Percentiles rank a stretch among this genome's conserved stretches.
phyloP scores from a whole-genome alignment of 2,888 invertebrate genomes.

The Pristionchus entomophagus region DNA sequence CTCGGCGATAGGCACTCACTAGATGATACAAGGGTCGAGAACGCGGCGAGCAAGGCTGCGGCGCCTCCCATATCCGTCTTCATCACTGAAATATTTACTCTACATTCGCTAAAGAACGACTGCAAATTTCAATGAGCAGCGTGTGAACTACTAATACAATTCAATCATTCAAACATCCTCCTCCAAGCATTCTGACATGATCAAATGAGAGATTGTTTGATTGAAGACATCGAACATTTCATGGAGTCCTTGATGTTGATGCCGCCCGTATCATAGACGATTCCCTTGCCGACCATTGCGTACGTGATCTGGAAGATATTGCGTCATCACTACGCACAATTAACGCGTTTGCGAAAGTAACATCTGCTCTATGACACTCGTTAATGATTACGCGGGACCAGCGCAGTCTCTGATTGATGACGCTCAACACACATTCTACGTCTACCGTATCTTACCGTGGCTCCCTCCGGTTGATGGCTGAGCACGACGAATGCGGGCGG shows the following conservation, averaged over 20 bases:
- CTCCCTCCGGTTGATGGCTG: constrained; percentile 81
- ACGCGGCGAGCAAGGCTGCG: constrained; percentile 89
- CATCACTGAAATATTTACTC: constrained; percentile 87
- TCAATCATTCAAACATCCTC: constrained; percentile 82
- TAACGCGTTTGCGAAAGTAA: too few species aligned
- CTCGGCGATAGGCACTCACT: background rate
- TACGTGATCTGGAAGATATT: constrained; percentile 82
- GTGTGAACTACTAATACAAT: constrained; percentile 64
- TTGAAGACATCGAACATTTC: constrained; percentile 63
- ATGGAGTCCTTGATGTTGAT: constrained; percentile 86
- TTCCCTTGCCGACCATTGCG: constrained; percentile 94
- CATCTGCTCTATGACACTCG: too few species aligned
- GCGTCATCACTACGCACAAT: too few species aligned
- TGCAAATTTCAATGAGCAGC: background rate
- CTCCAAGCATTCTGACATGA: too few species aligned
- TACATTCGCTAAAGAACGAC: too few species aligned
- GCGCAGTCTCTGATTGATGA: too few species aligned
- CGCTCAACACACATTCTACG: background rate
- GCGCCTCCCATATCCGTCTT: constrained; percentile 95
- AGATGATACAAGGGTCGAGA: constrained; percentile 84
- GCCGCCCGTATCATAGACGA: constrained; percentile 94
- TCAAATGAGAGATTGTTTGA: too few species aligned
- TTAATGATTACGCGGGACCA: background rate
- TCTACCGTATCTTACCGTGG: constrained; percentile 67
- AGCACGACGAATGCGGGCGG: constrained; percentile 84